Base-by-base conservation (phyloP, 2,888 invertebrate genomes). In the Cylindroiulus punctatus region DNA sequence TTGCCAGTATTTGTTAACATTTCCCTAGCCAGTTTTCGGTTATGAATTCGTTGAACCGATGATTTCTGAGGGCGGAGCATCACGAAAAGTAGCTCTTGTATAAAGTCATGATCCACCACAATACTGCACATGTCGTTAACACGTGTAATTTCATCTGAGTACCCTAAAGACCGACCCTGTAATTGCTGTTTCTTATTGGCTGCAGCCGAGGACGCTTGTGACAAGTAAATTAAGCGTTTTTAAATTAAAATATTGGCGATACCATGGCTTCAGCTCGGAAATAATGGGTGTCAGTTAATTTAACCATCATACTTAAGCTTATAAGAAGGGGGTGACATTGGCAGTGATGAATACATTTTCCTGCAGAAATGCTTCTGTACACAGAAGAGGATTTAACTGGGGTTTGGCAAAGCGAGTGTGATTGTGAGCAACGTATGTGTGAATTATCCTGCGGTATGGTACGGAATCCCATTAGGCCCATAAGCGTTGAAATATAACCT, bases 31-130 rank as follows among this genome's bases (percentile, higher is more conserved):
- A n/a, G 52, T 17, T 52, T 52, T 52, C 52, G 52, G 52, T 52
- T 52, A 52, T 52, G 52, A 52, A 52, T 52, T 52, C n/a, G 52
- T 19, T 52, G 52, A 52, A 52, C 52, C 52, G 52, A 52, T 52
- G 19, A 52, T 52, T 52, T 52, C n/a, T n/a, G 19, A n/a, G n/a
- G 52, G 52, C 2, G 52, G 52, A 52, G 12, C 52, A 2, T 52
- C 52, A n/a, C 52, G 52, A 52, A 52, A 52, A 52, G 52, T 52
- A 19, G 52, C 52, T 52, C 7, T 7, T 4, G 36, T 36, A 36
- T 36, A 52, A 52, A 52, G 52, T 7, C 52, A 52, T 52, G 52
- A 52, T n/a, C 19, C 52, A 52, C 52, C 19, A 52, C 52, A 52
- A 17, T 52, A 19, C n/a, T 7, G n/a, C n/a, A n/a, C n/a, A n/a